Evolutionary conservation across 2,888 invertebrate species (phyloP).

Genomic region (Megalurothrips usitatus): DNA sequence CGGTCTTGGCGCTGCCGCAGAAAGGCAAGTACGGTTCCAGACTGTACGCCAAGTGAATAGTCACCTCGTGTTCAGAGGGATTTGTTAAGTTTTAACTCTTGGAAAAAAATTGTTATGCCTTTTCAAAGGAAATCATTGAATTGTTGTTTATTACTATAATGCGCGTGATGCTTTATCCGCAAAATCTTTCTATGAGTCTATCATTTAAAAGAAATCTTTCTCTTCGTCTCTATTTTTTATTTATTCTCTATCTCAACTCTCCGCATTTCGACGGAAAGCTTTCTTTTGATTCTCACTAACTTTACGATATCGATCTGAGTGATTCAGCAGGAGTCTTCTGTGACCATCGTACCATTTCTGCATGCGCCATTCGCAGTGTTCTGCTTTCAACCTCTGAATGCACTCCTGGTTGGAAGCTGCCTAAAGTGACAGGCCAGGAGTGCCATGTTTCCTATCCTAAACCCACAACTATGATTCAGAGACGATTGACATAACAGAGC

Average conservation of each 20-base stretch:
- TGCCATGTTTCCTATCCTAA: neutral
- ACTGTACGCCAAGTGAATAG: conserved; percentile 6
- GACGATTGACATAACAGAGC: conserved; percentile 9
- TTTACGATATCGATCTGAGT: neutral
- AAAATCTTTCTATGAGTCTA: conserved; percentile 11
- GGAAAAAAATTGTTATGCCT: conserved; percentile 14
- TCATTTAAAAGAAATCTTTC: conserved; percentile 22
- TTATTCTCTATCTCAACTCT: conserved; percentile 17
- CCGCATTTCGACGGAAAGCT: neutral
- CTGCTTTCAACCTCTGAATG: neutral
- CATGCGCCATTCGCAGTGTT: conserved; percentile 18
- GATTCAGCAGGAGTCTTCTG: conserved; percentile 12
- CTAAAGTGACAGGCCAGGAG: neutral
- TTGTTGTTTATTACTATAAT: conserved; percentile 10
- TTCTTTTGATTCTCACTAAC: neutral
- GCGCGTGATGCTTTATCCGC: conserved; percentile 15
- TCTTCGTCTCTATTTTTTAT: conserved; percentile 24
- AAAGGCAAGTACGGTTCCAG: conserved; percentile 42
- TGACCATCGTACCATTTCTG: conserved; percentile 5
- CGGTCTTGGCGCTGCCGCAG: conserved; percentile 41
- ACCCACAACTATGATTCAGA: neutral
- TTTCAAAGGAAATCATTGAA: conserved; percentile 5
- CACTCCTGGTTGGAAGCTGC: neutral
- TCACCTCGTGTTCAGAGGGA: neutral
- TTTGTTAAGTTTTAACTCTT: conserved; percentile 20